Base-by-base conservation (phyloP, 2,888 invertebrate genomes). In the Agrochola macilenta region DNA sequence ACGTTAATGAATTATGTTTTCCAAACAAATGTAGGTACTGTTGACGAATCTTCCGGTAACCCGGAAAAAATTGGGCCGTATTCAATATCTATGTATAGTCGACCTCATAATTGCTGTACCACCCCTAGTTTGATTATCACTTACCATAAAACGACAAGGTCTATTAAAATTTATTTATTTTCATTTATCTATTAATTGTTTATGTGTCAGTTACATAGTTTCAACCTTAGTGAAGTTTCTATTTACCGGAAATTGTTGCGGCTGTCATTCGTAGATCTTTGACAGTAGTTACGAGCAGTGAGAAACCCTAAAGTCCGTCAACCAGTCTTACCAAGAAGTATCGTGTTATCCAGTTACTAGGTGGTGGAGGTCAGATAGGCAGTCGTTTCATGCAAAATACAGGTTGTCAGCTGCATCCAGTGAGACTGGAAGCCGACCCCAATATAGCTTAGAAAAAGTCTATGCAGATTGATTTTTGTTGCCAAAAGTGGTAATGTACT, bases 1-100 rank as follows among this genome's bases (percentile, higher is more conserved):
- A 68, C 60, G 11, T 49, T 69, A 79, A 84, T 79, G 76, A 83
- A 85, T 83, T 70, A 75, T 82, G 63, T 83, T 82, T 74, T 76
- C 23, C 39, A 77, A 78, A 79, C 70, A 73, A 84, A 68, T 69
- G 61, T 35, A 35, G 35, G 35, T 78, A 69, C 26, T 54, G 30
- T 23, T 20, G 43, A 66, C 9, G 63, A 70, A 70, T 69, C 61
- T 76, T 76, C 46, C 64, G 52, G 64, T 35, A 3, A 61, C 54
- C 66, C 43, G 64, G 39, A 76, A 74, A 76, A 71, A 57, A 65
- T 26, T 2, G 14, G 35, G 23, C n/a, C 65, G 23, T 73, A 69
- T 84, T 76, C 79, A 72, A 85, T 82, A 78, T 73, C 46, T 60
- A 60, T 49, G 30, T 14, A 57, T 4, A 17, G 1, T 17, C 7